Base-by-base conservation (phyloP, 1,140 invertebrate species). In the Pantala flavescens region DNA sequence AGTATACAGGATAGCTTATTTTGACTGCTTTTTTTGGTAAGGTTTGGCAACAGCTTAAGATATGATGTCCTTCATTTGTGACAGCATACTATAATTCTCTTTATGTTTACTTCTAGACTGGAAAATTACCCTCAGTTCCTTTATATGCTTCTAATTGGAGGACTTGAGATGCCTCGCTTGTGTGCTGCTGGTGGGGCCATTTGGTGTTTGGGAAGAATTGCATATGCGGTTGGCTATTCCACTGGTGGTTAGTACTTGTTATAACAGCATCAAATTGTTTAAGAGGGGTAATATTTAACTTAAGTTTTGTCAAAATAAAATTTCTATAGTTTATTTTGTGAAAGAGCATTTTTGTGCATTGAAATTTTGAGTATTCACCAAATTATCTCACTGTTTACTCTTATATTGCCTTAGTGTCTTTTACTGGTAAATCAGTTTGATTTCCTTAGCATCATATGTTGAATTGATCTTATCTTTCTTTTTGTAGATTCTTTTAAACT, bases 151-250 rank as follows among this genome's bases (percentile, higher is more conserved):
- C 75, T 85, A 19, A 42, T 83, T 72, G 84, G 82, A 72, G 85
- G 84, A 43, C 76, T 86, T 16, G 80, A 84, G 42, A 79, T 82
- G 78, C 85, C 85, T 0, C 80, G 83, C 74, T 80, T 83, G 7
- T 78, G 79, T 74, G 82, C 85, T 36, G 74, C 80, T 49, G 81
- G 78, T 78, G 85, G 85, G 19, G 49, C 80, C 24, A 76, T 85
- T n/a, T 86, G 80, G 79, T 78, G 84, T 43, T 72, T 80, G 19
- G 82, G 84, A 63, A 77, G 83, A 76, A 78, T 86, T 70, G 80
- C 80, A 10, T 86, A 85, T 80, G 83, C 85, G 7, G 76, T 79
- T n/a, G 85, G 85, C 0, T 86, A 86, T 77, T 85, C 84, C 77
- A 84, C 84, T 77, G 84, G 85, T 79, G 83, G 84, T 84, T 73